Evolutionary conservation across 2,797 vertebrate genomes (phyloP).

Genomic region (Agapornis canus): DNA sequence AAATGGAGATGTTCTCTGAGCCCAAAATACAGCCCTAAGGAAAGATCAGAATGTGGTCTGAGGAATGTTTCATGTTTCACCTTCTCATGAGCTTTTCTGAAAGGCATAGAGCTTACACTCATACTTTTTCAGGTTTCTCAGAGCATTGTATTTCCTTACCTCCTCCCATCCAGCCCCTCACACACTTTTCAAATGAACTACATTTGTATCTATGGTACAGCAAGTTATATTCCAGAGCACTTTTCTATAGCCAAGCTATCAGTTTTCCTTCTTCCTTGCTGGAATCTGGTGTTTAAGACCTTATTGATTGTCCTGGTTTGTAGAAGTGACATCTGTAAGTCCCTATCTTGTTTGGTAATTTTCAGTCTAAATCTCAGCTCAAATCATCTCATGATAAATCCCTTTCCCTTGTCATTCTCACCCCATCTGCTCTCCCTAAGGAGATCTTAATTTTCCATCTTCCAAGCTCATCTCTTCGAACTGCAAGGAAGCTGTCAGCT

Average conservation of each 20-base stretch:
- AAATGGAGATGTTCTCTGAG: not conserved
- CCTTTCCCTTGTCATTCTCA: slow-evolving; percentile 65
- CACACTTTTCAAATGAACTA: not conserved
- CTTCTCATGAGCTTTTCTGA: not conserved
- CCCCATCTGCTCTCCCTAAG: slow-evolving; percentile 53
- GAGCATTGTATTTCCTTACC: not conserved
- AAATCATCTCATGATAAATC: slow-evolving; percentile 67
- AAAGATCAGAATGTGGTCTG: not conserved
- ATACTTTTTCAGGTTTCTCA: not conserved
- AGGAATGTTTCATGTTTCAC: not conserved
- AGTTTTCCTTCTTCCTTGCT: not conserved
- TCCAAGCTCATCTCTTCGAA: slow-evolving; percentile 57
- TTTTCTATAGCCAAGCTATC: not conserved
- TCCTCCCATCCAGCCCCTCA: not conserved
- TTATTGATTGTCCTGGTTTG: slow-evolving; percentile 53
- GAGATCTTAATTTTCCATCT: slow-evolving; percentile 58
- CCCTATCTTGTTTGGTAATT: slow-evolving; percentile 69
- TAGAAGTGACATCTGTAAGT: slow-evolving; percentile 63
- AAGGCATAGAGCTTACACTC: not conserved
- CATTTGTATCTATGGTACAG: not conserved
- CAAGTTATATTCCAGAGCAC: not conserved
- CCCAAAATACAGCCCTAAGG: not conserved
- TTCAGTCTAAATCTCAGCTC: slow-evolving; percentile 65
- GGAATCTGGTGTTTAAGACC: slow-evolving; percentile 21
- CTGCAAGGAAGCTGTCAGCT: slow-evolving; percentile 60